Percentiles rank a stretch among this genome's conserved stretches.
phyloP scores from a whole-genome alignment of 2,797 vertebrate genomes.

The Psittacula echo region DNA sequence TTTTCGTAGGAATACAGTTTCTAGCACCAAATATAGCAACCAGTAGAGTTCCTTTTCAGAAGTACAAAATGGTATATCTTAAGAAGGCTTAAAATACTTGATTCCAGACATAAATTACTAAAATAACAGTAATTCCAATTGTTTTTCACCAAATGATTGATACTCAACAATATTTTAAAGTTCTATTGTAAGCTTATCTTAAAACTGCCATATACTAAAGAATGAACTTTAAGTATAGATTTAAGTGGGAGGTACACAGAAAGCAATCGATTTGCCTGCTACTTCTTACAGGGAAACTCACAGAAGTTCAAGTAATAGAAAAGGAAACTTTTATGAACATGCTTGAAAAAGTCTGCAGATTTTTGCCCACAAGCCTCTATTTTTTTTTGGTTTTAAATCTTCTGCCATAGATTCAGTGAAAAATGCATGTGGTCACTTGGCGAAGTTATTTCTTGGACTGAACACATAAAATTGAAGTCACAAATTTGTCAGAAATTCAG shows the following conservation, averaged over 20 bases:
- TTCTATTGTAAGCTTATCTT: not conserved
- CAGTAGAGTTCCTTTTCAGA: not conserved
- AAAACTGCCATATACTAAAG: not conserved
- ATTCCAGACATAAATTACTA: not conserved
- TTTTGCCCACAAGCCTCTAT: not conserved
- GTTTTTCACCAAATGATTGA: not conserved
- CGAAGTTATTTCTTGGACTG: not conserved
- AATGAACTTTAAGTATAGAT: not conserved
- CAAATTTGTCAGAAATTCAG: not conserved
- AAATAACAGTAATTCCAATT: not conserved
- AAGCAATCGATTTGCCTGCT: not conserved
- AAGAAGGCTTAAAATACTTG: not conserved
- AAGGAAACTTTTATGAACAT: not conserved
- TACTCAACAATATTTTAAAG: not conserved
- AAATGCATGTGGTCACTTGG: not conserved
- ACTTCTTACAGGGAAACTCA: not conserved
- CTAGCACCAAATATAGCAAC: not conserved
- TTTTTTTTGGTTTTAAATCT: not conserved
- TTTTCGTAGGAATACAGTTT: not conserved
- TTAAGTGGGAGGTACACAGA: not conserved
- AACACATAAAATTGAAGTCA: not conserved
- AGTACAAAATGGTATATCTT: not conserved
- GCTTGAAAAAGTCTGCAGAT: not conserved
- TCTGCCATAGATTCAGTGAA: not conserved
- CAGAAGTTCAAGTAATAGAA: not conserved